Percentiles rank a stretch among this genome's conserved stretches.
Evolutionary conservation across 1,140 invertebrate species (phyloP).

Genomic region (Anastatus disparis): DNA sequence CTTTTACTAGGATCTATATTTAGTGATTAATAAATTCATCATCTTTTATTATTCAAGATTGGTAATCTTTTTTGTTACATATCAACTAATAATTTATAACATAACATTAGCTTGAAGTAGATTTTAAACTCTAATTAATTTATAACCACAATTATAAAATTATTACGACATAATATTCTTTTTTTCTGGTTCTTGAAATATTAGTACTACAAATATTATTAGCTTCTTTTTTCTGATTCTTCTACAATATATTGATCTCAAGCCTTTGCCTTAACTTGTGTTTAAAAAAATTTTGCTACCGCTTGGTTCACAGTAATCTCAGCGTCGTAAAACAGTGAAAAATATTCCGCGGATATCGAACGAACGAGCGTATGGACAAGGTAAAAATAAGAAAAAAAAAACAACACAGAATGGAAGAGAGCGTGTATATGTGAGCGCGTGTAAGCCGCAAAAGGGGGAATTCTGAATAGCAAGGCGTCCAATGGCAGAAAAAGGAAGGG

Average conservation of each 20-base stretch:
- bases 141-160: slow-evolving; percentile 17
- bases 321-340: slow-evolving; percentile 32
- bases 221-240: slow-evolving; percentile 3
- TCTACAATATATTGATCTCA: slow-evolving; percentile 31
- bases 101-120: too few species aligned
- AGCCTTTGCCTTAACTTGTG: neutral
- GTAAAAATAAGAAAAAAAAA: slow-evolving; percentile 26
- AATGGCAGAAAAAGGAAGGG: slow-evolving; percentile 40
- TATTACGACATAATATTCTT: slow-evolving; percentile 13
- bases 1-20: too few species aligned
- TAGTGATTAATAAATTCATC: too few species aligned
- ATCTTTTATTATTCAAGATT: too few species aligned
- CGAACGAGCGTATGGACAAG: neutral
- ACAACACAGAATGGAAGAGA: slow-evolving; percentile 14
- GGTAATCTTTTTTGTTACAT: too few species aligned
- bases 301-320: slow-evolving; percentile 25
- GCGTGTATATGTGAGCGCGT: too few species aligned
- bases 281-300: slow-evolving; percentile 35
- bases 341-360: slow-evolving; percentile 31
- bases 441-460: slow-evolving; percentile 20
- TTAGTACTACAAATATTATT: too few species aligned
- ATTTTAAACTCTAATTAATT: too few species aligned
- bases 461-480: slow-evolving; percentile 37
- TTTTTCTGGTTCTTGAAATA: neutral
- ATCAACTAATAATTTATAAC: too few species aligned